Conservation (phyloP, 2,113 vertebrate species). For the Odocoileus hemionus region DNA sequence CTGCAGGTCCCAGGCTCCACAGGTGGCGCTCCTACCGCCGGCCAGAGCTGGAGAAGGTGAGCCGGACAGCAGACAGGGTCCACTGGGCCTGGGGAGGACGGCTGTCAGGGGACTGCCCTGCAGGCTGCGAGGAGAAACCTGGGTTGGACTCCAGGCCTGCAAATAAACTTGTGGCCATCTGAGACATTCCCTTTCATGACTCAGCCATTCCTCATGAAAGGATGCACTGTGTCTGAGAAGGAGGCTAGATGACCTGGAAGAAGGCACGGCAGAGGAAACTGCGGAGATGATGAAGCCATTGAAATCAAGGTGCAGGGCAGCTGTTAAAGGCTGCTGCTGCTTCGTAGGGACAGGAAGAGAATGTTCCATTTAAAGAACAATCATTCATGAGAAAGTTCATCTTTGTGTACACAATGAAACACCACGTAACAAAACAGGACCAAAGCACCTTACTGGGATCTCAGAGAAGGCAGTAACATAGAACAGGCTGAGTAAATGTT, state of each 20-base stretch:
- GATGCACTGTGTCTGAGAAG: conserved; percentile 72
- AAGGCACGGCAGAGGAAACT: neutral
- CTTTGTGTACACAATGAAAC: neutral
- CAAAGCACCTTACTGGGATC: neutral
- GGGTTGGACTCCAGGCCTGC: conserved; percentile 28
- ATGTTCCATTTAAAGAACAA: neutral
- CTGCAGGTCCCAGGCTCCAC: neutral
- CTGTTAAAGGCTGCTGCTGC: too few species aligned
- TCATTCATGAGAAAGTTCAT: neutral
- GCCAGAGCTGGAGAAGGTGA: neutral
- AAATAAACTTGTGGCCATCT: conserved; percentile 67
- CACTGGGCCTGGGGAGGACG: accelerated
- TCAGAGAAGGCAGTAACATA: neutral
- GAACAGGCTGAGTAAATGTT: neutral
- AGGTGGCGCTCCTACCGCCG: neutral
- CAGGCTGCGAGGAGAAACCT: conserved; percentile 44
- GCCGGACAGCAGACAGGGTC: neutral
- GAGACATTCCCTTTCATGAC: conserved; percentile 70
- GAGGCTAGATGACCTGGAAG: neutral
- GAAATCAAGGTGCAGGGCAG: neutral
- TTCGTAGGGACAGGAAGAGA: neutral
- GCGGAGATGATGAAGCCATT: neutral
- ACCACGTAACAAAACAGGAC: neutral
- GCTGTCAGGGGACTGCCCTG: neutral
- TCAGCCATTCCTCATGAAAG: conserved; percentile 79